These are phyloP conservation scores for Nesoenas mayeri DNA, from an alignment of 2,113 vertebrate genomes.

Conservation along the genomic window DNA sequence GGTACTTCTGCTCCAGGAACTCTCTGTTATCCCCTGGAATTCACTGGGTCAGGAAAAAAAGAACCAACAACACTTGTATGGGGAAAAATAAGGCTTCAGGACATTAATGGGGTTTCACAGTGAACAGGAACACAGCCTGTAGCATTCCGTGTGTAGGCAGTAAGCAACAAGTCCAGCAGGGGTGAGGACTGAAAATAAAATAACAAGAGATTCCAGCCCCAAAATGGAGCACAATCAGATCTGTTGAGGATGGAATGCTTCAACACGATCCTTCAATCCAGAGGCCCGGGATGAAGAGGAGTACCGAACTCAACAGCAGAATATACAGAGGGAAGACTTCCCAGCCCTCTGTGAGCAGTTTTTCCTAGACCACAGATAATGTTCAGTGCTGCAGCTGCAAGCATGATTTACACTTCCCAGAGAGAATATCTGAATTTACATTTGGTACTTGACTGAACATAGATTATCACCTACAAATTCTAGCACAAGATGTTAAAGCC, in stretches of 20 bases:
- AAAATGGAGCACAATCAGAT: not conserved
- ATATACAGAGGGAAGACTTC: not conserved
- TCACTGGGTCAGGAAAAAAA: not conserved
- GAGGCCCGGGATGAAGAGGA: not conserved
- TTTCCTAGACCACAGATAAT: not conserved
- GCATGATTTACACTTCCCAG: not conserved
- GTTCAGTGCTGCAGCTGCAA: not conserved
- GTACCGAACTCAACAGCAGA: not conserved
- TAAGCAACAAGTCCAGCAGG: not conserved
- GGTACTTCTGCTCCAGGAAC: not conserved
- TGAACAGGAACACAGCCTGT: not conserved
- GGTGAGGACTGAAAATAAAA: not conserved
- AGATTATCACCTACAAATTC: not conserved
- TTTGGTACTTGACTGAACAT: not conserved
- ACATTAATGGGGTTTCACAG: not conserved
- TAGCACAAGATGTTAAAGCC: not conserved
- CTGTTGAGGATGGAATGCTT: not conserved
- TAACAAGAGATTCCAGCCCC: not conserved
- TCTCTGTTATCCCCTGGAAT: not conserved
- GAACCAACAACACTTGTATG: accelerated
- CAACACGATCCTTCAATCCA: not conserved
- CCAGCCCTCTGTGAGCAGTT: not conserved
- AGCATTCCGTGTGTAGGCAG: not conserved
- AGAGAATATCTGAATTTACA: not conserved
- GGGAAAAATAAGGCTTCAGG: not conserved